Evolutionary conservation across 1,140 invertebrate genomes (phyloP).

Genomic region (Babylonia areolata): DNA sequence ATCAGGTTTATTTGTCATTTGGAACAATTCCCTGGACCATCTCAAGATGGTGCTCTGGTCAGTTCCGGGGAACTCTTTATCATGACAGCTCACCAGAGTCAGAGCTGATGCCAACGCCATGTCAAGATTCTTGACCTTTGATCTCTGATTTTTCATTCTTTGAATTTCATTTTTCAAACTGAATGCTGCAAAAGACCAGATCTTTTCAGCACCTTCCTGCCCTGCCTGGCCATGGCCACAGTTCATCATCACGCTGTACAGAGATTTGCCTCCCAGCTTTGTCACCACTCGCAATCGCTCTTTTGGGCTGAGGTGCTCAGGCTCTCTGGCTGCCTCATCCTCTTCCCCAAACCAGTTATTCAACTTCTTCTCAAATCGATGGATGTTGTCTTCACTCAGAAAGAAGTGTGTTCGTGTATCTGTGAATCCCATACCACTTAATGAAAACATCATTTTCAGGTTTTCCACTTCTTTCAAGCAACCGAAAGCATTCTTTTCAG

Average conservation of each 20-base stretch:
- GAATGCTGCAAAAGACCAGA: neutral
- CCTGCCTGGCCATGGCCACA: conserved; percentile 3
- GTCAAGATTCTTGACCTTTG: neutral
- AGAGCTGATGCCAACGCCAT: conserved; percentile 40
- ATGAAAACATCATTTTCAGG: neutral
- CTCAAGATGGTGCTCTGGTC: neutral
- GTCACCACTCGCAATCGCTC: conserved; percentile 2
- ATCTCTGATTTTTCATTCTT: neutral
- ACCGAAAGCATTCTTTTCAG: neutral
- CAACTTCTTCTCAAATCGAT: conserved; percentile 6
- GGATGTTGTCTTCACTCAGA: conserved; percentile 16
- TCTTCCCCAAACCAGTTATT: conserved; percentile 20
- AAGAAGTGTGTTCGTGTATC: neutral
- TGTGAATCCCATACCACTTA: neutral
- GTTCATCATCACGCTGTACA: conserved; percentile 16
- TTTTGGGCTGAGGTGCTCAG: conserved; percentile 3
- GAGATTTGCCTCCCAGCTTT: conserved; percentile 28
- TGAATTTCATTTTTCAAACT: conserved; percentile 19
- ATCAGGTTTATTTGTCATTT: neutral
- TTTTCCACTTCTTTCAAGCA: conserved; percentile 8
- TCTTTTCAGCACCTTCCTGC: neutral
- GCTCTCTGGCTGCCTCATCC: neutral
- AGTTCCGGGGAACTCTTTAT: neutral
- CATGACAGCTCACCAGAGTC: conserved; percentile 21
- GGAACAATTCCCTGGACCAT: conserved; percentile 21